These are phyloP conservation scores for Alosa sapidissima DNA, from an alignment of 2,797 vertebrate genomes.

Conservation along the genomic window DNA sequence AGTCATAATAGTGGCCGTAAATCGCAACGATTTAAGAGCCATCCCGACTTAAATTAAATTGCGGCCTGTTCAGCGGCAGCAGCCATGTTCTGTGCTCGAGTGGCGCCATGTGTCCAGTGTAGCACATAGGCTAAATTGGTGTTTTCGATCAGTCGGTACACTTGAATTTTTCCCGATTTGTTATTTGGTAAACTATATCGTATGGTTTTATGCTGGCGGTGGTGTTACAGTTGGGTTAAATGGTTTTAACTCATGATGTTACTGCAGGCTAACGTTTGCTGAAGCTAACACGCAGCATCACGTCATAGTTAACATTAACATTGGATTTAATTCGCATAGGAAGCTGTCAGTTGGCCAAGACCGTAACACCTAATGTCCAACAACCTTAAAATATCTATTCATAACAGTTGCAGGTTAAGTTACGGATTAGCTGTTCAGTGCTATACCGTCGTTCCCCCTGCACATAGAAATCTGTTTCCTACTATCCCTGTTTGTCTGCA, in stretches of 20 bases:
- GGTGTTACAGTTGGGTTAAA: background rate
- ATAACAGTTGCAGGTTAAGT: slow-evolving; percentile 68
- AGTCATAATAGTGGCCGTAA: too few species aligned
- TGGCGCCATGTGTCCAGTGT: background rate
- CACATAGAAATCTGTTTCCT: slow-evolving; percentile 83
- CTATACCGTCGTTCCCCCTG: slow-evolving; percentile 94
- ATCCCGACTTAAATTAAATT: rapidly evolving
- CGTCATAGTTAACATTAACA: background rate
- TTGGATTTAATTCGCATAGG: background rate
- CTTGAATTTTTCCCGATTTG: background rate
- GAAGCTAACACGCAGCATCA: background rate
- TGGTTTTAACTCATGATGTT: background rate
- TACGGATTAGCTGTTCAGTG: slow-evolving; percentile 83
- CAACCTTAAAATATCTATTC: background rate
- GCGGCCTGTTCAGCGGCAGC: slow-evolving; percentile 50
- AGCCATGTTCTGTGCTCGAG: background rate
- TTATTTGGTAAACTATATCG: background rate
- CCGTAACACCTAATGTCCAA: background rate
- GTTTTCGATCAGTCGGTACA: background rate
- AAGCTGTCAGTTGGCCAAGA: too few species aligned
- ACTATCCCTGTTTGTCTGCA: slow-evolving; percentile 81
- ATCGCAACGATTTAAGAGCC: background rate
- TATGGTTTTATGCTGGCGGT: background rate
- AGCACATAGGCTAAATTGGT: background rate
- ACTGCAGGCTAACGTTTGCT: background rate